phyloP scores from a whole-genome alignment of 2,888 invertebrate species.

The Philereme vetulata region DNA sequence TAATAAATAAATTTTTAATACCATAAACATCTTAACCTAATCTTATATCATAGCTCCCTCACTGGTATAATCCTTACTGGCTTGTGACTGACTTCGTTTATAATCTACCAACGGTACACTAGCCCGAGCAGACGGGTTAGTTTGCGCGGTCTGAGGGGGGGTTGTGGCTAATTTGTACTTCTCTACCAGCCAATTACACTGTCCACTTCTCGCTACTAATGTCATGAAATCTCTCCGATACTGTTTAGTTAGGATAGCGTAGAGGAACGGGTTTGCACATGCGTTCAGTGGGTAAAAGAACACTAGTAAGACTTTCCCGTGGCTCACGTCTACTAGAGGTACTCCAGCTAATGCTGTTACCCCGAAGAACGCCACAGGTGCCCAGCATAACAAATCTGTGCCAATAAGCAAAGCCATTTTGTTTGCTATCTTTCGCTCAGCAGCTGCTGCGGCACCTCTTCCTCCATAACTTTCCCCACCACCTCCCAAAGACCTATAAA shows the following conservation, averaged over 20 bases:
- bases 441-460: conserved; percentile 84
- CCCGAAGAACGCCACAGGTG: conserved; percentile 95
- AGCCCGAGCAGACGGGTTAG: conserved; percentile 69
- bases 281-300: conserved; percentile 96
- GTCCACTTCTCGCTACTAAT: conserved; percentile 85
- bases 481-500: conserved; percentile 91
- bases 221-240: conserved; percentile 90
- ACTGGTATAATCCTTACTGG: conserved; percentile 62
- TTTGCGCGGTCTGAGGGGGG: conserved; percentile 73
- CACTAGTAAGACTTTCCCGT: conserved; percentile 91
- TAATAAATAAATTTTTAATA: conserved; percentile 70
- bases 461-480: conserved; percentile 87
- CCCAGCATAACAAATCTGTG: conserved; percentile 93
- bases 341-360: conserved; percentile 93
- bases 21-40: conserved; percentile 55
- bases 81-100: conserved; percentile 60
- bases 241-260: conserved; percentile 94
- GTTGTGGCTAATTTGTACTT: conserved; percentile 71
- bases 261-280: conserved; percentile 96
- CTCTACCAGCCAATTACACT: conserved; percentile 70
- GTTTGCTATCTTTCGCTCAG: conserved; percentile 91
- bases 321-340: conserved; percentile 92
- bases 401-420: conserved; percentile 95
- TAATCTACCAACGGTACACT: conserved; percentile 67
- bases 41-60: conserved; percentile 48